Base-by-base conservation (phyloP, 2,113 vertebrate genomes). In the Puffinus mauretanicus region DNA sequence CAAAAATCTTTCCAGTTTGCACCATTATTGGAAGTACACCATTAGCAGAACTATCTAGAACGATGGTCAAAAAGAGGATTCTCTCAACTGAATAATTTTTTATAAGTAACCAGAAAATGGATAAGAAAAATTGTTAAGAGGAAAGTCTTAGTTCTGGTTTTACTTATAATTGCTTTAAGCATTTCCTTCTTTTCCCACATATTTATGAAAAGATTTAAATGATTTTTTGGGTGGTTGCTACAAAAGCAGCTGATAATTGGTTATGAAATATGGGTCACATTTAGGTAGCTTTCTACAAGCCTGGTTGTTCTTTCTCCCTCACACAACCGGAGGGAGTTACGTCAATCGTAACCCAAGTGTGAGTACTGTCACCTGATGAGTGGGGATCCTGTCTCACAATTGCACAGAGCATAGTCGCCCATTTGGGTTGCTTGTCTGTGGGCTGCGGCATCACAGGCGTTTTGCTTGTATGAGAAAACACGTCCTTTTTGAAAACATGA, bases 201-300 rank as follows among this genome's bases (percentile, higher is more conserved):
- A 27, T 52, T 91, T 83, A 77, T 88, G 42, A 73, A 76, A 90
- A 80, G 11, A 20, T 60, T 93, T 69, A 81, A 77, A 94, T 30
- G 3, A 57, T 29, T 73, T 90, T 94, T 67, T 55, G 14, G 11
- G 27, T 66, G 16, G 42, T 40, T 71, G 65, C 54, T 77, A 58
- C 38, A 58, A 84, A 72, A 57, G 16, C 9, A 76, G 52, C 17
- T 40, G 46, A 44, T 49, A 81, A 86, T 10, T 58, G 9, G 3
- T 83, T 86, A 54, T 73, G 58, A 92, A 80, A 83, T 40, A 83
- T 0, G 21, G 22, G 19, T 73, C 38, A 54, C 19, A 44, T 15
- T 65, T 36, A 44, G 21, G 21, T 77, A 38, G 18, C 49, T 83
- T 94, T 80, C 62, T 44, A 29, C 25, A 61, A 67, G 52, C 13